These are phyloP conservation scores for Drosophila ohnishii DNA, from an alignment of 1,140 invertebrate species.

Conservation along the genomic window DNA sequence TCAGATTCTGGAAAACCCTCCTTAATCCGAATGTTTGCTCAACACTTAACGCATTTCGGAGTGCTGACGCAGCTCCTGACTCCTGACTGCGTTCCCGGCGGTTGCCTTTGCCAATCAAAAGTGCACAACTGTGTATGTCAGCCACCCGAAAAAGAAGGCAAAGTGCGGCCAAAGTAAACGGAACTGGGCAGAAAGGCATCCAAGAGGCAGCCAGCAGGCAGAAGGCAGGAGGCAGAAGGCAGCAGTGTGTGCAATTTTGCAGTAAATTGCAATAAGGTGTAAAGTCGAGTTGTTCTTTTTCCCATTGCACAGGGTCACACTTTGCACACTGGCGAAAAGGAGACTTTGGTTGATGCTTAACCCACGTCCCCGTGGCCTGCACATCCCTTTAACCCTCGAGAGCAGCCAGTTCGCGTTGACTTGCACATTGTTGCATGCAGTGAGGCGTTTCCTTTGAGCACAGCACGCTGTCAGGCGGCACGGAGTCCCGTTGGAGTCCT, in stretches of 20 bases:
- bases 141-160: slow-evolving; percentile 11
- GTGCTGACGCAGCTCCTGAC: slow-evolving; percentile 25
- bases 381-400: slow-evolving; percentile 13
- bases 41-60: slow-evolving; percentile 49
- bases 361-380: slow-evolving; percentile 7
- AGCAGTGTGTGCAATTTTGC: slow-evolving; percentile 66
- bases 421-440: slow-evolving; percentile 74
- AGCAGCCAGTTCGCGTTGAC: slow-evolving; percentile 59
- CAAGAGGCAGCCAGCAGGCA: not conserved
- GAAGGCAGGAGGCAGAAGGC: slow-evolving; percentile 10
- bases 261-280: slow-evolving; percentile 79
- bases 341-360: slow-evolving; percentile 23
- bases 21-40: slow-evolving; percentile 41
- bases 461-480: slow-evolving; percentile 51
- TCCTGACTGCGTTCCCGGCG: slow-evolving; percentile 15
- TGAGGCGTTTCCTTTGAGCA: slow-evolving; percentile 70
- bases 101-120: slow-evolving; percentile 57
- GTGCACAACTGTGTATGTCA: slow-evolving; percentile 54
- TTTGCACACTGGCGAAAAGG: slow-evolving; percentile 18
- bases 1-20: not conserved
- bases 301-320: slow-evolving; percentile 25
- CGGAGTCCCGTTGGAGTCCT: slow-evolving; percentile 40
- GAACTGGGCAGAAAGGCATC: slow-evolving; percentile 20
- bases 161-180: slow-evolving; percentile 44
- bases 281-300: slow-evolving; percentile 66